Conservation (phyloP, 2,888 invertebrate genomes). For the Asteroscopus sphinx region DNA sequence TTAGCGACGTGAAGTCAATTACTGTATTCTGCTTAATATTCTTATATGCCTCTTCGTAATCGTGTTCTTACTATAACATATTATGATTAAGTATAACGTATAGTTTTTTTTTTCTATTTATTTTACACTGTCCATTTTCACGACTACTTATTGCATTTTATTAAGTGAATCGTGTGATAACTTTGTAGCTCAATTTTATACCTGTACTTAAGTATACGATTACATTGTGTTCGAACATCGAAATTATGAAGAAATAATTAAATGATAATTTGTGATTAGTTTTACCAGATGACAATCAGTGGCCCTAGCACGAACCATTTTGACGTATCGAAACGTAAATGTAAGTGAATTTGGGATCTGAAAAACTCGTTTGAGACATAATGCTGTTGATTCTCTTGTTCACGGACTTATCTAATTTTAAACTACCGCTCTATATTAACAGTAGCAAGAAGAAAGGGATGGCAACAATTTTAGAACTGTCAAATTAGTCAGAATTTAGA, state of each 20-base stretch:
- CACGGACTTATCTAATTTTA: no score
- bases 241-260: slow-evolving; percentile 56
- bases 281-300: slow-evolving; percentile 39
- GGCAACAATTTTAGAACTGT: no score
- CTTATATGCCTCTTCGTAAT: slow-evolving; percentile 61
- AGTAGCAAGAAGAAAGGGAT: no score
- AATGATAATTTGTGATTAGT: slow-evolving; percentile 28
- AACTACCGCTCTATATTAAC: no score
- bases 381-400: no score
- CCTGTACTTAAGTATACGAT: slow-evolving; percentile 78
- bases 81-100: slow-evolving; percentile 65
- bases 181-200: slow-evolving; percentile 83
- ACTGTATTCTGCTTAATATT: slow-evolving; percentile 68
- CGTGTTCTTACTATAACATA: slow-evolving; percentile 79
- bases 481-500: no score
- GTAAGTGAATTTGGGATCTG: no score
- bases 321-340: no score
- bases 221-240: slow-evolving; percentile 75
- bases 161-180: slow-evolving; percentile 79
- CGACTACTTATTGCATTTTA: slow-evolving; percentile 74
- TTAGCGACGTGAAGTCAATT: slow-evolving; percentile 78
- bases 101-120: slow-evolving; percentile 58
- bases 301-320: no score
- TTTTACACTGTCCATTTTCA: slow-evolving; percentile 70
- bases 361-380: no score